Percentiles rank a stretch among this genome's conserved stretches.
phyloP scores from a whole-genome alignment of 2,797 vertebrate genomes.

The Apogon talboti region DNA sequence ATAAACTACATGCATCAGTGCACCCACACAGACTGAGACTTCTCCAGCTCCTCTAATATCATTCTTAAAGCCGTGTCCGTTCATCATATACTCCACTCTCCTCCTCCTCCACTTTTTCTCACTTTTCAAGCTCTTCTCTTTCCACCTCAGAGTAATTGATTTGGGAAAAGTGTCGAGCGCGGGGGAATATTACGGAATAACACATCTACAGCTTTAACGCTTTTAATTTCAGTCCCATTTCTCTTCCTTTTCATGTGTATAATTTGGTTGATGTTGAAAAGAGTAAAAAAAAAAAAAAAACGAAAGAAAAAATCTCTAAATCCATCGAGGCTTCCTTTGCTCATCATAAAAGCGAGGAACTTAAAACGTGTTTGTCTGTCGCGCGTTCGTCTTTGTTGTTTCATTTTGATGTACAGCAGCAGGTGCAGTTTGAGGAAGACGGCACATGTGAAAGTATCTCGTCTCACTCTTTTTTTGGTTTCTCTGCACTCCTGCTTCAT shows the following conservation, averaged over 20 bases:
- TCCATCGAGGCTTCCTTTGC: conserved; percentile 50
- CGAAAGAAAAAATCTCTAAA: conserved; percentile 28
- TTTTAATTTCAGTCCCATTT: conserved; percentile 70
- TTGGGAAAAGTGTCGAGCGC: conserved; percentile 71
- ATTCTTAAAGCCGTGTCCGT: conserved; percentile 41
- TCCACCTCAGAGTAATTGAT: conserved; percentile 75
- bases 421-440: conserved; percentile 36
- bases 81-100: conserved; percentile 8
- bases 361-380: conserved; percentile 39
- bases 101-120: conserved; percentile 35
- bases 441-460: conserved; percentile 1
- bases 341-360: conserved; percentile 37
- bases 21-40: conserved; percentile 29
- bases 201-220: conserved; percentile 55
- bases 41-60: conserved; percentile 41
- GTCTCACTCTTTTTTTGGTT: conserved; percentile 5
- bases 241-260: conserved; percentile 69
- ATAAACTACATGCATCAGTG: not conserved
- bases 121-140: conserved; percentile 49
- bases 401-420: conserved; percentile 38
- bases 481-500: not conserved
- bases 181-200: conserved; percentile 68
- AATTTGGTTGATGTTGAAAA: conserved; percentile 74
- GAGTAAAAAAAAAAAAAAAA: conserved; percentile 29
- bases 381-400: conserved; percentile 52